phyloP scores from a whole-genome alignment of 2,797 vertebrate species.

The Danio kyathit region DNA sequence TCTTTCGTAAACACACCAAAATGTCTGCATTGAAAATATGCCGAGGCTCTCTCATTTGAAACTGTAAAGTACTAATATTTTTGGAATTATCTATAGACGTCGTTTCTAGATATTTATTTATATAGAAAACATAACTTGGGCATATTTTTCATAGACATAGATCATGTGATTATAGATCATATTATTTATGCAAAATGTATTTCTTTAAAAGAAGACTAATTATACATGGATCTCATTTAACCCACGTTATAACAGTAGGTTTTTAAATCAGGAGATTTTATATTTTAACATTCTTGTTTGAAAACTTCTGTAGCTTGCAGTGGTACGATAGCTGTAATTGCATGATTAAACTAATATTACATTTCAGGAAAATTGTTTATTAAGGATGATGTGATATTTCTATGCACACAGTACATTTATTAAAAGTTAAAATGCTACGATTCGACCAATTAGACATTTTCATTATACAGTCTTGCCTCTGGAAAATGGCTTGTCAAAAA shows the following conservation, averaged over 20 bases:
- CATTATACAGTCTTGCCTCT: background rate
- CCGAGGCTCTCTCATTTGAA: background rate
- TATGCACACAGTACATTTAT: background rate
- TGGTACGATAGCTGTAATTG: background rate
- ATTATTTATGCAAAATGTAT: background rate
- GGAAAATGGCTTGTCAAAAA: background rate
- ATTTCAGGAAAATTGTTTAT: background rate
- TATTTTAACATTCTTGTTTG: background rate
- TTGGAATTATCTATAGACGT: background rate
- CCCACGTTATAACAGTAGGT: background rate
- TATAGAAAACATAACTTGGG: too few relatives aligned
- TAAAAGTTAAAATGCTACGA: background rate
- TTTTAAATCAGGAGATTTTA: background rate
- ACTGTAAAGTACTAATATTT: background rate
- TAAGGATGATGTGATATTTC: background rate
- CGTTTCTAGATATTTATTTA: background rate
- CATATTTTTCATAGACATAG: too few relatives aligned
- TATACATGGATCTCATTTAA: background rate
- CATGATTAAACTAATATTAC: background rate
- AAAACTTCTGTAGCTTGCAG: background rate
- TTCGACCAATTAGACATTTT: background rate
- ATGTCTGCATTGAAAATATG: background rate
- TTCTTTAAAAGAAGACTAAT: background rate
- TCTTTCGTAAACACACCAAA: background rate
- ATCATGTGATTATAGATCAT: background rate